A percentile compares a stretch with the other conserved stretches of the same genome.
phyloP scores from a whole-genome alignment of 2,888 invertebrate species.

The Hypsopygia costalis region DNA sequence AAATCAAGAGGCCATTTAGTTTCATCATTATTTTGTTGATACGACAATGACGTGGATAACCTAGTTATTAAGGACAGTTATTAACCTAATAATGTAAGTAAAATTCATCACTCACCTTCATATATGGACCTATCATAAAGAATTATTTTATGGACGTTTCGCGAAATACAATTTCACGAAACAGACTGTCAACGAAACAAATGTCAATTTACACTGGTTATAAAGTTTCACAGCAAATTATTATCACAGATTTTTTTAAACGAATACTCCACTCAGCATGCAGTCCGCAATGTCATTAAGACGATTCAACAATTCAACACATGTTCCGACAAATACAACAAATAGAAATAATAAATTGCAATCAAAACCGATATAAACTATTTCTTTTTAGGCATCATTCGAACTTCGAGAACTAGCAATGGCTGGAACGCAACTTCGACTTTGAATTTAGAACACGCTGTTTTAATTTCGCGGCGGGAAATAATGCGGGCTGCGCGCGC shows the following conservation, averaged over 20 bases:
- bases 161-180: conserved; percentile 76
- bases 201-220: conserved; percentile 30
- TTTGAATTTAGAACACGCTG: conserved; percentile 38
- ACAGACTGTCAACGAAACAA: conserved; percentile 34
- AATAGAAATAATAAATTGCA: conserved; percentile 18
- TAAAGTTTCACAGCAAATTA: conserved; percentile 59
- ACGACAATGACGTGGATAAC: too few relatives aligned
- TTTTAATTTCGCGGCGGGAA: conserved; percentile 65
- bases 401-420: conserved; percentile 28
- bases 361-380: conserved; percentile 22
- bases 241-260: conserved; percentile 65
- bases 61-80: too few relatives aligned
- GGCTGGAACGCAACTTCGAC: conserved; percentile 31
- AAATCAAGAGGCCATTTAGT: too few relatives aligned
- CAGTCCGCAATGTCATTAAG: conserved; percentile 46
- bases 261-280: conserved; percentile 47
- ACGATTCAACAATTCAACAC: conserved; percentile 53
- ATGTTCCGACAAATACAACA: conserved; percentile 33
- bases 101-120: conserved; percentile 66
- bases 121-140: conserved; percentile 80
- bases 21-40: too few relatives aligned
- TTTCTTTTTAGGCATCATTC: conserved; percentile 74
- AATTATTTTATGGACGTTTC: conserved; percentile 59
- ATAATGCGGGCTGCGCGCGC: conserved; percentile 43
- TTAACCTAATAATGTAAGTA: too few relatives aligned